Evolutionary conservation across 1,140 invertebrate genomes (phyloP).

Genomic region (Drosophila aff.): DNA sequence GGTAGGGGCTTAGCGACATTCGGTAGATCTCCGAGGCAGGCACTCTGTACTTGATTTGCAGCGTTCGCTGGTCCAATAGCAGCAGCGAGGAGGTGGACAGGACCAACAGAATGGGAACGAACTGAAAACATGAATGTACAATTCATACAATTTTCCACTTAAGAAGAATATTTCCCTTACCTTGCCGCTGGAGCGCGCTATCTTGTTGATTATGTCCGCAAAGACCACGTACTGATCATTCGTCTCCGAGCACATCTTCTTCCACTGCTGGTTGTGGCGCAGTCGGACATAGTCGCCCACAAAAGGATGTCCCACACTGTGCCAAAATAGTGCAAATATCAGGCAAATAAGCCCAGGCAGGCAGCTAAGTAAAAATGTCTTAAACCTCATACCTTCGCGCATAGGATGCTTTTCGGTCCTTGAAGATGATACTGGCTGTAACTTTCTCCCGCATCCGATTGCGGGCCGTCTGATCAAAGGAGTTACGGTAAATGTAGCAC

Average conservation of each 20-base stretch:
- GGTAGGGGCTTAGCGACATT: constrained; percentile 93
- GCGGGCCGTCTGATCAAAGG: constrained; percentile 92
- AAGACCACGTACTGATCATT: constrained; percentile 95
- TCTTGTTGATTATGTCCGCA: constrained; percentile 95
- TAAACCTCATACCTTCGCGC: constrained; percentile 86
- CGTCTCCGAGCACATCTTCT: constrained; percentile 90
- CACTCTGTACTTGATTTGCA: constrained; percentile 94
- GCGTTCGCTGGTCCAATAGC: constrained; percentile 92
- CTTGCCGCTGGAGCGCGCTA: constrained; percentile 92
- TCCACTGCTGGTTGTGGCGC: constrained; percentile 94
- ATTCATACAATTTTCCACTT: neutral
- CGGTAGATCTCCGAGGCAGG: constrained; percentile 92
- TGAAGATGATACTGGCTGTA: constrained; percentile 94
- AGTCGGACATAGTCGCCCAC: constrained; percentile 94
- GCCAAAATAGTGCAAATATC: constrained; percentile 41
- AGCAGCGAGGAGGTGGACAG: constrained; percentile 93
- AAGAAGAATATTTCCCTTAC: constrained; percentile 84
- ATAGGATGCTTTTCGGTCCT: constrained; percentile 93
- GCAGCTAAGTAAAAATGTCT: neutral
- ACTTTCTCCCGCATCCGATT: constrained; percentile 96
- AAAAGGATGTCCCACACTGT: constrained; percentile 93
- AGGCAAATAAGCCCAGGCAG: neutral
- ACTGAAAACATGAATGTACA: constrained; percentile 85
- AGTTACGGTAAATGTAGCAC: constrained; percentile 92
- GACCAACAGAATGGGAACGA: constrained; percentile 92